Base-by-base conservation (phyloP, 1,140 invertebrate species). In the Drosophila biarmipes region DNA sequence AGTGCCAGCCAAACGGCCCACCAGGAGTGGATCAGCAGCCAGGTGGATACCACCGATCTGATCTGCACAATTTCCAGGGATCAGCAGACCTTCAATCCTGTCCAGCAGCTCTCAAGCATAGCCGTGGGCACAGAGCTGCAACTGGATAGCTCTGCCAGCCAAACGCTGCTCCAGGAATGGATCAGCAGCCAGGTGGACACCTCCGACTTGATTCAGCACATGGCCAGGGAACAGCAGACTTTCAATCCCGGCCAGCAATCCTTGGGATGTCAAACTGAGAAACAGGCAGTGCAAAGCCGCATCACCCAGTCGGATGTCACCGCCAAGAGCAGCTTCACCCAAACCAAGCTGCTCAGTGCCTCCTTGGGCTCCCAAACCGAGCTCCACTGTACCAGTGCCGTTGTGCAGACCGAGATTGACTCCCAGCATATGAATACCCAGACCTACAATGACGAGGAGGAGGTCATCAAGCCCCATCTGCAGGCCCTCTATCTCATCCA, bases 171-270 rank as follows among this genome's bases (percentile, higher is more conserved):
- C 0, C 8, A 11, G 7, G 27, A 46, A 8, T 10, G 42, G 0
- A 15, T 14, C 17, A 42, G 42, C 6, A 45, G 10, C 19, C 12
- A 62, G 6, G 45, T 64, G 34, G 64, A 87, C 12, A 87, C 78
- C 0, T 4, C 15, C 7, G 78, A 81, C 14, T 31, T 87, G 15
- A 24, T 15, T 0, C 2, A 42, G 4, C 11, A 2, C 19, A 19
- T 43, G 14, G 19, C 31, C 2, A 51, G 29, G 14, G 14, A 64
- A 6, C 84, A 87, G 66, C 82, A 89, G 51, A 87, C 82, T 3
- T 3, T 19, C 0, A 46, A 46, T 6, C 6, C 2, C 1, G 6
- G 21, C 4, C 19, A 34, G 0, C 45, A 37, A 6, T 35, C 35
- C 1, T 19, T 38, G 0, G 5, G 38, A 12, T 52, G 27, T 4